Evolutionary conservation across 2,113 vertebrate species (phyloP).

Genomic region (Himantopus leucocephalus): DNA sequence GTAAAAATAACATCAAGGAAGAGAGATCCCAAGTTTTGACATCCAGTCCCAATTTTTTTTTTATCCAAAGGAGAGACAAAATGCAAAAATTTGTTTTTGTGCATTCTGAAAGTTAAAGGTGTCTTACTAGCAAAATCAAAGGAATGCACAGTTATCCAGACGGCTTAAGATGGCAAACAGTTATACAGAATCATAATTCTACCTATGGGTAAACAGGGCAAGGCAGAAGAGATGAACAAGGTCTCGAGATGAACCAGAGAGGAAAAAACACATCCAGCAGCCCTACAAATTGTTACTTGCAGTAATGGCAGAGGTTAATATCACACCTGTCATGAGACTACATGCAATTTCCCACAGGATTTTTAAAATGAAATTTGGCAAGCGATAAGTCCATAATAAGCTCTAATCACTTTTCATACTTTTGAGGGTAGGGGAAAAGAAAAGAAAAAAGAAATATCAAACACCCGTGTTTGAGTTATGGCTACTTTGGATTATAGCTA

Average conservation of each 20-base stretch:
- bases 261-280: neutral
- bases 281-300: neutral
- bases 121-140: neutral
- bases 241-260: neutral
- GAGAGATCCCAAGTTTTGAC: neutral
- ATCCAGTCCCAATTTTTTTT: neutral
- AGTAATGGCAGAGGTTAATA: slow-evolving; percentile 12
- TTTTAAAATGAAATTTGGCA: neutral
- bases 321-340: neutral
- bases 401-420: slow-evolving; percentile 4
- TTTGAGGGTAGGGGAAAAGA: neutral
- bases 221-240: neutral
- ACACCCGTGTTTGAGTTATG: neutral
- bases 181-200: neutral
- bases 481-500: neutral
- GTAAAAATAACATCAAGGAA: neutral
- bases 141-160: neutral
- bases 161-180: neutral
- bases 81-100: neutral
- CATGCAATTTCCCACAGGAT: neutral
- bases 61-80: neutral
- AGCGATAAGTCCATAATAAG: neutral
- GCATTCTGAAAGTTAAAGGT: neutral
- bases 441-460: neutral
- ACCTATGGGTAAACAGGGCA: neutral